phyloP scores from a whole-genome alignment of 2,797 vertebrate species.

The Chelidonichthys spinosus region DNA sequence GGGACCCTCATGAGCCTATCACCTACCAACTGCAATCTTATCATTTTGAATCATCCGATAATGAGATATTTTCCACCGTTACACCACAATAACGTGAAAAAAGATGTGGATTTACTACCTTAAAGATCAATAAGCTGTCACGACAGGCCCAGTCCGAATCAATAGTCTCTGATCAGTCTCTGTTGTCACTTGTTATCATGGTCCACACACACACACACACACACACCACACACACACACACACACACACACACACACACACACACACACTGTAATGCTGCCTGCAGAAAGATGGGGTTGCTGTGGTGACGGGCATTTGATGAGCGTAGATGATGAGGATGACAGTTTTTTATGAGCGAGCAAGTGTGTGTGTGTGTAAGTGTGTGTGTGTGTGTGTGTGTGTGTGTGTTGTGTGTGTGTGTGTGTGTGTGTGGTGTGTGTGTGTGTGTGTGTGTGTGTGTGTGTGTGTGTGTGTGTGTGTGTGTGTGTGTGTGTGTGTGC shows the following conservation, averaged over 20 bases:
- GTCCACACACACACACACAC: constrained; percentile 14
- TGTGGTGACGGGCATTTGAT: constrained; percentile 7
- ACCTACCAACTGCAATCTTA: not conserved
- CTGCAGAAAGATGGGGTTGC: not conserved
- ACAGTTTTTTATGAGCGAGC: not conserved
- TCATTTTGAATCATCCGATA: not conserved
- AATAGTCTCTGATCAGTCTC: constrained; percentile 4
- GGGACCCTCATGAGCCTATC: not conserved
- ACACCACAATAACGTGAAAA: too few species aligned
- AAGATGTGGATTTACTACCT: too few species aligned
- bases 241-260: not conserved
- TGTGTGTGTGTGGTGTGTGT: too few species aligned
- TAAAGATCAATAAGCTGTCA: not conserved
- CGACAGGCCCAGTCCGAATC: not conserved
- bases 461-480: too few species aligned
- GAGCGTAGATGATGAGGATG: not conserved
- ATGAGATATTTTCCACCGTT: not conserved
- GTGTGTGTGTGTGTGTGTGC: too few species aligned
- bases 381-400: too few species aligned
- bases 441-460: too few species aligned
- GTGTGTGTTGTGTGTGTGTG: too few species aligned
- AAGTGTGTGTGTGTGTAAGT: too few species aligned
- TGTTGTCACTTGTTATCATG: not conserved
- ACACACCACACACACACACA: not conserved
- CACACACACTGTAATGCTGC: too few species aligned